A percentile compares a stretch with the other conserved stretches of the same genome.
phyloP scores from a whole-genome alignment of 2,113 vertebrate species.

The Glaucidium brasilianum region DNA sequence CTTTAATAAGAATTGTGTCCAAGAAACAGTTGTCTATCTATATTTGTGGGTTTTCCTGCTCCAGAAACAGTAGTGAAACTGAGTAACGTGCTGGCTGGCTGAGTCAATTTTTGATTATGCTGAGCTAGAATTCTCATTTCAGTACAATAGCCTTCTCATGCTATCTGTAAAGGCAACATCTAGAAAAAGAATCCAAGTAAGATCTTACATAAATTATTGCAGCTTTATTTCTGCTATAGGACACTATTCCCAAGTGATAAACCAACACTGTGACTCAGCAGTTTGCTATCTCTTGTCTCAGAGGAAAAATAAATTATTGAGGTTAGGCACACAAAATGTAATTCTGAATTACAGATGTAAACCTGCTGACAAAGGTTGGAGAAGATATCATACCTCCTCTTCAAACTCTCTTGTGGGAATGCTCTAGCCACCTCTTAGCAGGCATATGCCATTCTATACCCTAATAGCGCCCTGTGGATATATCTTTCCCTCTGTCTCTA shows the following conservation, averaged over 20 bases:
- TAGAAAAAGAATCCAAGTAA: background rate
- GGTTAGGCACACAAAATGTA: background rate
- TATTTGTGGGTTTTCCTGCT: background rate
- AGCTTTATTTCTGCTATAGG: background rate
- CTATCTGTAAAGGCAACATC: background rate
- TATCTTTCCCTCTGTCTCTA: background rate
- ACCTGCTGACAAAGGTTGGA: background rate
- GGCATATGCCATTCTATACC: accelerated
- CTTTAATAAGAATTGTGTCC: background rate
- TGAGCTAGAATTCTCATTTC: background rate
- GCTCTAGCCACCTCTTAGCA: background rate
- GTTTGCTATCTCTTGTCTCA: background rate
- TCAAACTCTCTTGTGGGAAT: background rate
- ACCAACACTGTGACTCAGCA: background rate
- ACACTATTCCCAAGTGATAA: background rate
- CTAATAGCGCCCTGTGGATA: background rate
- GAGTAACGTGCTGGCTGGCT: background rate
- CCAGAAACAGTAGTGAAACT: background rate
- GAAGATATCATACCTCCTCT: background rate
- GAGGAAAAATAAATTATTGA: background rate
- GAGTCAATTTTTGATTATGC: background rate
- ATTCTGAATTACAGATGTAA: background rate
- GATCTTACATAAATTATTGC: background rate
- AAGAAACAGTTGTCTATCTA: background rate
- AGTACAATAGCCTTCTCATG: background rate